Base-by-base conservation (phyloP, 2,113 vertebrate species). In the Mixornis gularis region DNA sequence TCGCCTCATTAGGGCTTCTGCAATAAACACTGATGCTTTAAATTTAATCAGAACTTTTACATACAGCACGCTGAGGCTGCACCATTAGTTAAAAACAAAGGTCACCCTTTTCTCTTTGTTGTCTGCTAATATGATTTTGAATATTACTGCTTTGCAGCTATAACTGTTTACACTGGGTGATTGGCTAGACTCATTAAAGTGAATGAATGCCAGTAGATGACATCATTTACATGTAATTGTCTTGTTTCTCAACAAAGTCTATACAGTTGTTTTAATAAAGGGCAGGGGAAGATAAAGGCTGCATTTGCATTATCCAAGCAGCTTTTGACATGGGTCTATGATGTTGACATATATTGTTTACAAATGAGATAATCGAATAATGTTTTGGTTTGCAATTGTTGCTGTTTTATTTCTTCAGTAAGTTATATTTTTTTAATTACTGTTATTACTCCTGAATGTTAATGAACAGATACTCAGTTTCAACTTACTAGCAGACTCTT, bases 21-120 rank as follows among this genome's bases (percentile, higher is more conserved):
- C 97, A 96, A 95, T 82, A 88, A 95, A 95, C 93, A 91, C 78
- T 92, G 84, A 93, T 95, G 49, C 95, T 98, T 98, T 97, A 97
- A 96, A 98, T 97, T 98, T 96, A 97, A 97, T 97, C 97, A 92
- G 97, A 97, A 95, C 32, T 72, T 79, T 59, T 79, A 90, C 46
- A 59, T 95, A 90, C 96, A 96, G 62, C 72, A 69, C 4, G 4
- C 16, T 5, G 52, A 78, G 11, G 6, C 69, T 32, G 91, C 96
- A 78, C 95, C 97, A 97, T 98, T 97, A 97, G 96, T 96, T 98
- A 92, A 91, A 98, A 98, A 95, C 91, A 98, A 98, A 98, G 98
- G 98, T 98, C 98, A 97, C 79, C 13, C 16, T 89, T 93, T 97
- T 97, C 96, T 97, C 97, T 97, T 85, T 79, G 93, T 89, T 82